Evolutionary conservation across 2,888 invertebrate genomes (phyloP).

Genomic region (Embidobia sp.): DNA sequence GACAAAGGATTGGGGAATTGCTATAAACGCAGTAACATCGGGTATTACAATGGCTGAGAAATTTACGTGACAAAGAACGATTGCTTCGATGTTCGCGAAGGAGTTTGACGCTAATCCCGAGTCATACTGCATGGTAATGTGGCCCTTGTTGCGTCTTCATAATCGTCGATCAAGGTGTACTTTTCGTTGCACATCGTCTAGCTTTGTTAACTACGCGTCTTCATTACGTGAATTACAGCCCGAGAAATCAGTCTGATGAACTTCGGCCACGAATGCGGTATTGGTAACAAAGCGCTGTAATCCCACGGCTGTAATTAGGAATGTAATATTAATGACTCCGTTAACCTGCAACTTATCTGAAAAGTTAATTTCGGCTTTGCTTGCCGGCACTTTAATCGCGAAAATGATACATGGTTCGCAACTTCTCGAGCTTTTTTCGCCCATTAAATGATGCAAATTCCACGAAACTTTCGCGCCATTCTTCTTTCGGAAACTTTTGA

Average conservation of each 20-base stretch:
- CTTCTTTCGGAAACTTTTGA: no score
- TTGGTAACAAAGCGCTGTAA: constrained; percentile 27
- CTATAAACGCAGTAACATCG: constrained; percentile 21
- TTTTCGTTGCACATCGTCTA: constrained; percentile 12
- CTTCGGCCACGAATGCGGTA: constrained; percentile 21
- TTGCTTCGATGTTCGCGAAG: constrained; percentile 16
- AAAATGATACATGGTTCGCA: constrained; percentile 10
- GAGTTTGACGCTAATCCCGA: constrained; percentile 10
- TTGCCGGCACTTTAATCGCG: constrained; percentile 3
- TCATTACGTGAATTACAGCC: constrained; percentile 24
- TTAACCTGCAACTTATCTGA: constrained; percentile 19
- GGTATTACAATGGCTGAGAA: constrained; percentile 17
- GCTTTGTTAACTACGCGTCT: constrained; percentile 24
- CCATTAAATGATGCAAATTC: no score
- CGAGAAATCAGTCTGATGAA: constrained; percentile 26
- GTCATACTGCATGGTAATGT: background rate
- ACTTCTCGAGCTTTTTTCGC: no score
- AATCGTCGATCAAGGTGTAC: constrained; percentile 11
- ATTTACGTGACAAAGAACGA: constrained; percentile 34
- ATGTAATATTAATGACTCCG: constrained; percentile 38
- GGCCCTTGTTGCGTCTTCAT: constrained; percentile 27
- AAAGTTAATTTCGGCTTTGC: constrained; percentile 23
- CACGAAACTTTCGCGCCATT: no score
- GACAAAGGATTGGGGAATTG: constrained; percentile 30
- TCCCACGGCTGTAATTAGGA: constrained; percentile 30